Evolutionary conservation across 2,888 invertebrate species (phyloP).

Genomic region (Chymomyza procnemis): DNA sequence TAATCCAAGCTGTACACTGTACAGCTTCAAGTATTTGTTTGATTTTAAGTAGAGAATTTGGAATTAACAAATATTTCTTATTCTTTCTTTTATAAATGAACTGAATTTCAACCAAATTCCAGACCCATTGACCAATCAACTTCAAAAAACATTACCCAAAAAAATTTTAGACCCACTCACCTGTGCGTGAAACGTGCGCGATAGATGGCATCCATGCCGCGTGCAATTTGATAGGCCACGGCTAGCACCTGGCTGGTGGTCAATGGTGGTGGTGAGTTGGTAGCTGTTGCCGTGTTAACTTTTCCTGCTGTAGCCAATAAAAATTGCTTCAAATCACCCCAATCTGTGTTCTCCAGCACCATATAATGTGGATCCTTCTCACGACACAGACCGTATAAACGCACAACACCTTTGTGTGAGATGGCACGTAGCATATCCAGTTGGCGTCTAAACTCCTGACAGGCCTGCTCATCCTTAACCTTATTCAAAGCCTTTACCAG

Average conservation of each 20-base stretch:
- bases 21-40: no score
- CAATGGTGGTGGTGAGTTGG: conserved; percentile 81
- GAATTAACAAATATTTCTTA: no score
- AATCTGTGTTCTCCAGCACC: conserved; percentile 94
- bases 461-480: conserved; percentile 87
- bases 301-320: conserved; percentile 82
- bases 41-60: no score
- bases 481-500: conserved; percentile 88
- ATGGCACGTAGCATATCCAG: conserved; percentile 90
- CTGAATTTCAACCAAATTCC: no score
- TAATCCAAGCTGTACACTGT: not conserved
- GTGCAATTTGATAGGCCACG: conserved; percentile 87
- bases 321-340: conserved; percentile 96
- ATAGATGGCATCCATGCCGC: conserved; percentile 89
- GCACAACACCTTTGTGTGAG: conserved; percentile 89
- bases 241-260: conserved; percentile 84
- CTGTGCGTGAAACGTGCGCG: conserved; percentile 89
- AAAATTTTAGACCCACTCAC: conserved; percentile 69
- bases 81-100: no score
- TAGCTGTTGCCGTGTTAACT: conserved; percentile 70
- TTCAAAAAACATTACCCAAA: not conserved
- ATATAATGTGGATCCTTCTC: conserved; percentile 92
- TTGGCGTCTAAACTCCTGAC: conserved; percentile 92
- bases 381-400: conserved; percentile 88
- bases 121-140: no score